Percentiles rank a stretch among this genome's conserved stretches.
phyloP scores from a whole-genome alignment of 2,888 invertebrate species.

The Athalia rosae region DNA sequence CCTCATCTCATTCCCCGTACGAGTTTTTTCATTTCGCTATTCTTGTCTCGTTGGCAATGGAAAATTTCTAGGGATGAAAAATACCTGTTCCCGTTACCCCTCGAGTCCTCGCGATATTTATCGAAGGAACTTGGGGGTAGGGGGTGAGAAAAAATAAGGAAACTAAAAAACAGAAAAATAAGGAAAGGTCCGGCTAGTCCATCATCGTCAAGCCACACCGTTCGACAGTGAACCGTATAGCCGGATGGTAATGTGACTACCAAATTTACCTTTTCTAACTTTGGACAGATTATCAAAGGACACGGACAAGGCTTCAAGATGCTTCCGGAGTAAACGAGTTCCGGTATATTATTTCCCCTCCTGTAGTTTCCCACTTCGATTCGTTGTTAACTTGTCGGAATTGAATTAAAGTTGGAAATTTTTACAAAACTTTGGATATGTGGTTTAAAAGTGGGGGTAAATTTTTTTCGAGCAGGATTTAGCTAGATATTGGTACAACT shows the following conservation, averaged over 20 bases:
- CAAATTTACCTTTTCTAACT: conserved; percentile 22
- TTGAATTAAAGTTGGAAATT: no score
- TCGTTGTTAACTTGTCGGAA: no score
- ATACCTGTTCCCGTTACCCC: background rate
- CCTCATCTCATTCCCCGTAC: no score
- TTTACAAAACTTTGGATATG: no score
- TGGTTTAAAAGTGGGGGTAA: no score
- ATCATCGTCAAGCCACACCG: conserved; percentile 18
- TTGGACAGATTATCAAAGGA: conserved; percentile 17
- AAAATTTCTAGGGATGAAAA: no score
- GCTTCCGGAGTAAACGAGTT: background rate
- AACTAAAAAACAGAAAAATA: background rate
- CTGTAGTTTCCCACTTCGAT: background rate
- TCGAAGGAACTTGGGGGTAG: background rate
- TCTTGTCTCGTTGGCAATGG: no score
- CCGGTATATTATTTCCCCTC: background rate
- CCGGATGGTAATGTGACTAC: conserved; percentile 16
- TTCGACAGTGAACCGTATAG: no score
- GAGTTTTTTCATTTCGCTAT: no score
- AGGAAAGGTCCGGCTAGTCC: conserved; percentile 18
- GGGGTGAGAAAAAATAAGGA: background rate
- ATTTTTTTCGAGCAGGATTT: no score
- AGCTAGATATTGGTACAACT: no score
- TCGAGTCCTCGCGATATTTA: background rate
- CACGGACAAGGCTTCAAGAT: background rate